phyloP scores from a whole-genome alignment of 2,888 invertebrate genomes.

The Drosophila dives region DNA sequence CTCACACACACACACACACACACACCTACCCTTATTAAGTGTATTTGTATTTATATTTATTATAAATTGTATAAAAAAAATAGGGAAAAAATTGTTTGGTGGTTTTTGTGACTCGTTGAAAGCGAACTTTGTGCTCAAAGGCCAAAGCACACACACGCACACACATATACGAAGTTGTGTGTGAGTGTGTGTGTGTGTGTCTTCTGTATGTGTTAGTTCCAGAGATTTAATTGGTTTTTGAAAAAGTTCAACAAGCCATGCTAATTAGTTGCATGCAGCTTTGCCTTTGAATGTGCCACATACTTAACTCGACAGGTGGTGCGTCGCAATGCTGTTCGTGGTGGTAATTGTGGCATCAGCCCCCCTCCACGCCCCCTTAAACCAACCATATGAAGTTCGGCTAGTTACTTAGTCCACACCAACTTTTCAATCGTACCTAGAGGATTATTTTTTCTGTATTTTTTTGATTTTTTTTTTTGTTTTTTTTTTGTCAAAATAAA shows the following conservation, averaged over 20 bases:
- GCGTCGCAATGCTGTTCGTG: not conserved
- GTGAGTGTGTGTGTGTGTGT: conserved; percentile 26
- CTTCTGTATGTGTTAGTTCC: conserved; percentile 31
- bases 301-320: conserved; percentile 31
- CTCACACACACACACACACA: not conserved
- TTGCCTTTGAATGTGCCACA: conserved; percentile 67
- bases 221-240: conserved; percentile 77
- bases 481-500: conserved; percentile 1
- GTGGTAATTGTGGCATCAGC: not conserved
- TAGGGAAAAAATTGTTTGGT: conserved; percentile 23
- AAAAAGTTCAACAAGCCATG: conserved; percentile 80
- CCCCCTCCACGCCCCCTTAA: too few relatives aligned
- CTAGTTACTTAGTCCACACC: conserved; percentile 25
- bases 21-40: not conserved
- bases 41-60: conserved; percentile 20
- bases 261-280: conserved; percentile 73
- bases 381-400: conserved; percentile 6
- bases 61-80: conserved; percentile 31
- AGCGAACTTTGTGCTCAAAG: conserved; percentile 72
- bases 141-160: conserved; percentile 9
- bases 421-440: conserved; percentile 44
- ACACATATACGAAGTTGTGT: conserved; percentile 33
- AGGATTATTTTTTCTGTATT: not conserved
- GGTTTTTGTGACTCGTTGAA: conserved; percentile 47
- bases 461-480: not conserved